phyloP scores from a whole-genome alignment of 2,888 invertebrate genomes.

The Cactoblastis cactorum region DNA sequence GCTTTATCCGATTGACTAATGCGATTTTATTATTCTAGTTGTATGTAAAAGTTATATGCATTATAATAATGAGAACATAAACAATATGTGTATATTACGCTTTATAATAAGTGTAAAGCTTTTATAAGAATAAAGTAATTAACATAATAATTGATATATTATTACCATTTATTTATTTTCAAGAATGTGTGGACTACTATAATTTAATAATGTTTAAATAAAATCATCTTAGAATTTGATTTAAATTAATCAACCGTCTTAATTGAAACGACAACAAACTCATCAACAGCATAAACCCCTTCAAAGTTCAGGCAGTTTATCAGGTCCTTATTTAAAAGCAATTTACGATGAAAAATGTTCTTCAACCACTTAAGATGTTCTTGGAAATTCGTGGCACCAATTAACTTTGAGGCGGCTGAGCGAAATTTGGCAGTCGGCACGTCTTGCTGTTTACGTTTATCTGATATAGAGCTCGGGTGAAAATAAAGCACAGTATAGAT shows the following conservation, averaged over 20 bases:
- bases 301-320: slow-evolving; percentile 9
- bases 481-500: background rate
- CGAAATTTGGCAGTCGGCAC: slow-evolving; percentile 67
- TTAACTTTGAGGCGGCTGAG: slow-evolving; percentile 41
- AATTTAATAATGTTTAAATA: no score
- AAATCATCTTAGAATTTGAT: background rate
- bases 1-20: background rate
- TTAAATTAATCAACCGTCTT: background rate
- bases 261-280: background rate
- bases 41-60: no score
- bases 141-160: no score
- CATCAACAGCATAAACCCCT: slow-evolving; percentile 18
- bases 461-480: slow-evolving; percentile 32
- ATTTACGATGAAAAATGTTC: slow-evolving; percentile 15
- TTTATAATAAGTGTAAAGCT: no score
- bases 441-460: slow-evolving; percentile 53
- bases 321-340: slow-evolving; percentile 15
- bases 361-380: slow-evolving; percentile 28
- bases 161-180: no score
- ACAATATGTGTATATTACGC: no score
- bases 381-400: slow-evolving; percentile 49
- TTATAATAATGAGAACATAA: no score
- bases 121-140: no score
- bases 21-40: background rate
- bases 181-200: no score